Evolutionary conservation across 2,113 vertebrate species (phyloP), one percentile per base, ranked within the genome.

Genomic region (Menidia beryllina): DNA sequence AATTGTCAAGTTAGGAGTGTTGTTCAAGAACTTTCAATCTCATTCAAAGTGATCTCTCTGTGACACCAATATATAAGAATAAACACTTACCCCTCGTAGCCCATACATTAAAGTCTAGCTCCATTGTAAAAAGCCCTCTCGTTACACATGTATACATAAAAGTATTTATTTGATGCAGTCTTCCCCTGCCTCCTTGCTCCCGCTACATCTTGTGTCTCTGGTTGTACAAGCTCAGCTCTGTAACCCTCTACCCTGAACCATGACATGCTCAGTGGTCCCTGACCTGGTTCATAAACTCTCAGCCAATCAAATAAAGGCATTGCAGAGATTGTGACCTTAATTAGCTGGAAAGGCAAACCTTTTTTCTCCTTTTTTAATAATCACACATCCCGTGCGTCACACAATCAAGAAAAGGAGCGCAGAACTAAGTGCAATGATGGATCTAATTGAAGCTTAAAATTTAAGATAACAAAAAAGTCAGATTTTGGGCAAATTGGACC

Each of bases 251-350:
- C 72, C 73, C 77, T 86, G 73, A 80, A 77, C 86, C 69, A 15
- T 87, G 84, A 82, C 87, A 87, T 64, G 59, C 83, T 72, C 82
- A 24, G 59, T 17, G 69, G 65, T 74, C 85, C 75, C 68, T 84
- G 90, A 87, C 89, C 89, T 90, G 86, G 74, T 91, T 90, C 86
- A 78, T 67, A 85, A 84, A 56, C 67, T 41, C 45, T 51, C 86
- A 91, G 76, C 89, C 88, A 91, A 89, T 91, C 81, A 88, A 73
- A 84, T 68, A 5, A 60, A 66, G 49, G 50, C 71, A 15, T 79
- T 10, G 25, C 66, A 86, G 62, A 84, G 77, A 84, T 79, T 72
- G 73, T 79, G 88, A 90, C 84, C 87, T 86, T 87, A 82, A 89
- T 90, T 83, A 86, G 58, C 63, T 60, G 39, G 25, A 65, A 75